Percentiles rank a stretch among this genome's conserved stretches.
Conservation (phyloP, 2,888 invertebrate genomes). For the Andrena hattorfiana region DNA sequence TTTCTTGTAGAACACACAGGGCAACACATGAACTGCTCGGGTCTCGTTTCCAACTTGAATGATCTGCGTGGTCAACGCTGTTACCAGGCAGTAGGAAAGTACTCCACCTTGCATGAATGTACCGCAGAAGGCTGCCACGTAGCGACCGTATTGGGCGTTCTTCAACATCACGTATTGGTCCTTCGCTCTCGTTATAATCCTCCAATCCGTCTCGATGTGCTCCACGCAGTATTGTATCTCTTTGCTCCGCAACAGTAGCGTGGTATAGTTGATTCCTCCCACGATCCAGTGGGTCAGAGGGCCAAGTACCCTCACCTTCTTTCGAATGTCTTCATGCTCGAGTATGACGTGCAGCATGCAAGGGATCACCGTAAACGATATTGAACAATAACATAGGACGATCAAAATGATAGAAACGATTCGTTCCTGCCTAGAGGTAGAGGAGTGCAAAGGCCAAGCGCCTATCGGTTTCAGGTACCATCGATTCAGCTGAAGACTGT, state of each 20-base stretch:
- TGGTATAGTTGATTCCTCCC: slow-evolving; percentile 71
- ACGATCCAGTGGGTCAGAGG: slow-evolving; percentile 72
- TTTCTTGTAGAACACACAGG: slow-evolving; percentile 62
- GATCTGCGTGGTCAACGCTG: slow-evolving; percentile 9
- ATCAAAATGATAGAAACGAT: slow-evolving; percentile 22
- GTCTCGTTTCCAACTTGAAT: slow-evolving; percentile 59
- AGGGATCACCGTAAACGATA: slow-evolving; percentile 68
- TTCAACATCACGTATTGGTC: slow-evolving; percentile 70
- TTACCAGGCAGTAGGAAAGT: slow-evolving; percentile 42
- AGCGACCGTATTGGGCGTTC: slow-evolving; percentile 68
- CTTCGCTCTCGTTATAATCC: slow-evolving; percentile 8
- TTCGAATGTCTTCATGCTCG: slow-evolving; percentile 34
- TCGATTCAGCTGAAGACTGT: slow-evolving; percentile 64
- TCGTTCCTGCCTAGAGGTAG: slow-evolving; percentile 19
- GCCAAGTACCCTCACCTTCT: slow-evolving; percentile 63
- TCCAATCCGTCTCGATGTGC: slow-evolving; percentile 72
- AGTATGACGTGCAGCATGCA: slow-evolving; percentile 65
- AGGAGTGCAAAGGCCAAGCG: slow-evolving; percentile 58
- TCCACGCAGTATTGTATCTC: slow-evolving; percentile 69
- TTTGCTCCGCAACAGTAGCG: slow-evolving; percentile 57
- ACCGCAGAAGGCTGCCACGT: slow-evolving; percentile 51
- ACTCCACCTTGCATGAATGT: slow-evolving; percentile 58
- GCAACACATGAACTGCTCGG: slow-evolving; percentile 31
- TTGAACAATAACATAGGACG: slow-evolving; percentile 46
- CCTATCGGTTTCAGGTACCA: slow-evolving; percentile 66